Percentiles rank a stretch among this genome's conserved stretches.
These are phyloP conservation scores for Platycnemis pennipes DNA, from an alignment of 2,888 invertebrate species.

Conservation along the genomic window DNA sequence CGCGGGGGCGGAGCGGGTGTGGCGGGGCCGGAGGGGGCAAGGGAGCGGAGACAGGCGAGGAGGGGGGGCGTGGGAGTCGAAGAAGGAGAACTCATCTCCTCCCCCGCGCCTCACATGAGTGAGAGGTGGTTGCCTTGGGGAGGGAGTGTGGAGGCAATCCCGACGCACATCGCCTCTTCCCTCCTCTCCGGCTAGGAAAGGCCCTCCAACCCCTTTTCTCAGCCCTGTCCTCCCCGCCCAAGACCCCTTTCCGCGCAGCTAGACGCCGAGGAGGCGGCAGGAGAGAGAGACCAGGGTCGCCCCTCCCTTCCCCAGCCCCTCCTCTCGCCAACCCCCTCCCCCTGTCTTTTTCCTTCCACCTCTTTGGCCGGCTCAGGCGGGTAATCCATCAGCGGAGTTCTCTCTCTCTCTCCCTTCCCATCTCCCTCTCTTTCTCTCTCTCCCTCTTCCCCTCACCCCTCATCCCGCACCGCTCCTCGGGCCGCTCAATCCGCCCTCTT, in stretches of 20 bases:
- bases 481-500: conserved; percentile 7
- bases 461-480: not conserved
- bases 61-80: conserved; percentile 2
- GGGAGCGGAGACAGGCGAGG: not conserved
- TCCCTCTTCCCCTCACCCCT: not conserved
- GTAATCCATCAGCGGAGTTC: conserved; percentile 57
- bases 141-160: not conserved
- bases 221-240: not conserved
- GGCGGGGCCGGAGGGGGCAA: not conserved
- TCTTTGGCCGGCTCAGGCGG: conserved; percentile 60
- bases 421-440: not conserved
- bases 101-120: conserved; percentile 27
- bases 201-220: not conserved
- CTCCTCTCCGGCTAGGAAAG: conserved; percentile 9
- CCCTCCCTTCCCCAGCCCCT: not conserved
- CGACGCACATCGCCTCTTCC: conserved; percentile 24
- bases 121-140: conserved; percentile 32
- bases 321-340: not conserved
- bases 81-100: conserved; percentile 24
- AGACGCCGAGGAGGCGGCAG: conserved; percentile 38
- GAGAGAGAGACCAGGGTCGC: conserved; percentile 24
- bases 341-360: conserved; percentile 64
- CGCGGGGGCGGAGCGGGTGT: not conserved
- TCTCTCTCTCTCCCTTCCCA: not conserved
- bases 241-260: not conserved